Base-by-base conservation (phyloP, 2,888 invertebrate species). In the Troilus luridus region DNA sequence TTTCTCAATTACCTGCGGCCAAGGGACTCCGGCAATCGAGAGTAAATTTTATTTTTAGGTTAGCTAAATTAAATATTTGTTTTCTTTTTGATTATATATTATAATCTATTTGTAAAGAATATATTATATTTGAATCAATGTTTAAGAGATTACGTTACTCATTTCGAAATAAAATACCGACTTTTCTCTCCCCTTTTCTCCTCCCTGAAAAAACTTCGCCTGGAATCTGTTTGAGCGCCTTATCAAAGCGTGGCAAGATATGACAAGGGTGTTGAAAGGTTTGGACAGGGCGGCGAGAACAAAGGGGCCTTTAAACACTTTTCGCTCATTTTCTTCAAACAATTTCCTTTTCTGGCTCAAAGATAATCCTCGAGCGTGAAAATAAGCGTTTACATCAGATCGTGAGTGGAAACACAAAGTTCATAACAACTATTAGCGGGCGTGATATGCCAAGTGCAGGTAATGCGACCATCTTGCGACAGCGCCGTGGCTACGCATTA, bases 321-420 rank as follows among this genome's bases (percentile, higher is more conserved):
- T 67, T 64, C 14, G 67, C 67, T 67, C 27, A 67, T 67, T 67
- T 67, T 77, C 72, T 77, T 77, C 72, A 41, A 77, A 41, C 41
- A 27, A 77, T 77, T 77, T 77, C 41, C n/a, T 64, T 8, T n/a
- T 7, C 72, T 19, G 12, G 59, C 72, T 77, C 6, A 41, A 77
- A 77, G 27, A 77, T 77, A 77, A 77, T 77, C 24, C 72, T 19
- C 10, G 27, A 77, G 72, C 72, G 41, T 77, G 72, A 77, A 77
- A 77, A 41, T 77, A 19, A 41, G 72, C 72, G 27, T 77, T 77
- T 41, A 41, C 27, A 41, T 41, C 41, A 41, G 41, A 19, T 77
- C 72, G 72, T 77, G 72, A 77, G 72, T 41, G 27, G 72, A 27
- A 77, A 77, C 72, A 41, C 27, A 77, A 77, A 77, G 72, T 19